Evolutionary conservation across 2,888 invertebrate species (phyloP), one percentile per base, ranked within the genome.

Genomic region (Arge pagana): DNA sequence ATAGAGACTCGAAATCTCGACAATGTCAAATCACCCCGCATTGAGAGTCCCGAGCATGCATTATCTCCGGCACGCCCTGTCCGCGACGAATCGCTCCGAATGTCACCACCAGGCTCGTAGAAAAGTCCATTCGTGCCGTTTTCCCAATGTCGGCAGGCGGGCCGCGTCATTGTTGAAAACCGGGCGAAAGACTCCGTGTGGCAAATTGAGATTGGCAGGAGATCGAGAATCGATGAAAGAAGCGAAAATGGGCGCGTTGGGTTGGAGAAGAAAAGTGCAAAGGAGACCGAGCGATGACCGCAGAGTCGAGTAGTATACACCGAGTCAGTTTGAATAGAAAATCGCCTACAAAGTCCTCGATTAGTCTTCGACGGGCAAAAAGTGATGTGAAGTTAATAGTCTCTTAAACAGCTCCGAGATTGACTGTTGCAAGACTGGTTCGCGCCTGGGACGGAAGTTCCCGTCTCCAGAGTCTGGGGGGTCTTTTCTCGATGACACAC

Each of bases 401-500:
- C 60, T n/a, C 63, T 63, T 68, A 70, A 72, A 72, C 72, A 64
- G 69, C 61, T 60, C 59, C 62, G 55, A 59, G 65, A 69, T 65
- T 62, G 66, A 68, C 62, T 63, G 63, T 53, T n/a, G n/a, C n/a
- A n/a, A n/a, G n/a, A n/a, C n/a, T n/a, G n/a, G n/a, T n/a, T n/a
- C n/a, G n/a, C n/a, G n/a, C n/a, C n/a, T n/a, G n/a, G n/a, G n/a
- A n/a, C n/a, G n/a, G n/a, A n/a, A n/a, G n/a, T n/a, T n/a, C n/a
- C n/a, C n/a, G n/a, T n/a, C n/a, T n/a, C n/a, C n/a, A n/a, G n/a
- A n/a, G n/a, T n/a, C n/a, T n/a, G n/a, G n/a, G n/a, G n/a, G n/a
- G n/a, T n/a, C n/a, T n/a, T n/a, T n/a, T n/a, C n/a, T n/a, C n/a
- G n/a, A n/a, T n/a, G n/a, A n/a, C n/a, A n/a, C n/a, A n/a, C n/a